Evolutionary conservation across 2,113 vertebrate genomes (phyloP), one percentile per base, ranked within the genome.

Genomic region (Aramus guarauna): DNA sequence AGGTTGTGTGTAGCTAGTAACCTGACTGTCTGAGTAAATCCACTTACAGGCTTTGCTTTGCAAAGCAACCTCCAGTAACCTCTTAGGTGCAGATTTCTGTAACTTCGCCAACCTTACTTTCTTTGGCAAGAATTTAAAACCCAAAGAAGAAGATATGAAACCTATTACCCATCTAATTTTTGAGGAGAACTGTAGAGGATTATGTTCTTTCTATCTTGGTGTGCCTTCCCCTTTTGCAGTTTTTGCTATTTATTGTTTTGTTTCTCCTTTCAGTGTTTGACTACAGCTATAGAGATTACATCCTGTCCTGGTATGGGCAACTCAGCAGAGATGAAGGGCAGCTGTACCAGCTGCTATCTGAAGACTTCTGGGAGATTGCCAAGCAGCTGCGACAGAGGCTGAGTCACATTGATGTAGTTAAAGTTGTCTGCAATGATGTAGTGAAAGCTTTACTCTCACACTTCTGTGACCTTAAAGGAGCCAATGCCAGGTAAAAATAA

Each of bases 391-490:
- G 98, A 90, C 97, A 98, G 75, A 98, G 99, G 71, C 98, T 99
- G 45, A 98, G 98, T 78, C 98, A 99, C 53, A 97, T 99, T 52
- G 99, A 99, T 96, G 93, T 99, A 21, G 99, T 99, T 93, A 99
- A 98, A 81, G 97, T 99, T 58, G 99, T 99, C 96, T 99, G 99
- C 97, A 98, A 97, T 34, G 99, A 99, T 97, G 98, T 98, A 50
- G 99, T 99, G 87, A 98, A 99, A 91, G 98, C 99, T 97, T 97
- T 99, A 20, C 98, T 99, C 88, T 96, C 98, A 3, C 99, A 99
- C 91, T 99, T 99, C 98, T 99, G 99, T 94, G 99, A 99, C 97
- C 99, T 99, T 96, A 99, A 99, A 97, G 98, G 98, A 81, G 99
- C 99, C 22, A 99, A 98, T 43, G 94, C 98, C 97, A 99, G 99